Evolutionary conservation across 2,888 invertebrate genomes (phyloP).

Genomic region (Heliconius sara): DNA sequence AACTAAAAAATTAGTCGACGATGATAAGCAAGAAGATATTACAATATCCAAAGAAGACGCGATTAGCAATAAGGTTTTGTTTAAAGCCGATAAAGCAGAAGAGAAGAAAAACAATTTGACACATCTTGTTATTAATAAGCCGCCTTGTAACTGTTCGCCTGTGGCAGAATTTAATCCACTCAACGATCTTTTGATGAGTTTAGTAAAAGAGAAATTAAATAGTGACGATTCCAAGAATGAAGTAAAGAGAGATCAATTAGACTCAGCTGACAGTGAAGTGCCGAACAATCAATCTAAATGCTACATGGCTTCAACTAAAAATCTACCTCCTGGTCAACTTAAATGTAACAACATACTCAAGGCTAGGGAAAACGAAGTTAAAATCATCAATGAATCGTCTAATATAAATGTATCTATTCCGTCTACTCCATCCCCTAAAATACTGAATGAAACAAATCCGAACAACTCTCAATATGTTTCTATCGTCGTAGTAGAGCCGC

Average conservation of each 20-base stretch:
- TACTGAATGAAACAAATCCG: conserved; percentile 81
- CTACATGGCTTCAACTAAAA: conserved; percentile 86
- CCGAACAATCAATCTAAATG: conserved; percentile 89
- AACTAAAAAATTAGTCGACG: conserved; percentile 73
- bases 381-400: conserved; percentile 76
- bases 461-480: conserved; percentile 80
- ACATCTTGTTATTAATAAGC: conserved; percentile 74
- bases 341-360: conserved; percentile 96
- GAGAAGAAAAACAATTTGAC: conserved; percentile 77
- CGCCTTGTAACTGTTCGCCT: conserved; percentile 78
- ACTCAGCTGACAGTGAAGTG: conserved; percentile 82
- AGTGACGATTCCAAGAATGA: conserved; percentile 87
- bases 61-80: conserved; percentile 77
- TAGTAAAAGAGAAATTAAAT: conserved; percentile 82
- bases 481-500: conserved; percentile 80
- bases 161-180: conserved; percentile 76
- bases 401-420: conserved; percentile 76
- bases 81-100: conserved; percentile 75
- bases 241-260: conserved; percentile 81
- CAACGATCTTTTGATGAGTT: conserved; percentile 79
- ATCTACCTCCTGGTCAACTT: conserved; percentile 94
- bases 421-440: conserved; percentile 79
- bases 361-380: conserved; percentile 85
- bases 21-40: conserved; percentile 69
- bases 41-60: conserved; percentile 78